phyloP scores from a whole-genome alignment of 2,113 vertebrate genomes.

The Gasterosteus nipponicus region DNA sequence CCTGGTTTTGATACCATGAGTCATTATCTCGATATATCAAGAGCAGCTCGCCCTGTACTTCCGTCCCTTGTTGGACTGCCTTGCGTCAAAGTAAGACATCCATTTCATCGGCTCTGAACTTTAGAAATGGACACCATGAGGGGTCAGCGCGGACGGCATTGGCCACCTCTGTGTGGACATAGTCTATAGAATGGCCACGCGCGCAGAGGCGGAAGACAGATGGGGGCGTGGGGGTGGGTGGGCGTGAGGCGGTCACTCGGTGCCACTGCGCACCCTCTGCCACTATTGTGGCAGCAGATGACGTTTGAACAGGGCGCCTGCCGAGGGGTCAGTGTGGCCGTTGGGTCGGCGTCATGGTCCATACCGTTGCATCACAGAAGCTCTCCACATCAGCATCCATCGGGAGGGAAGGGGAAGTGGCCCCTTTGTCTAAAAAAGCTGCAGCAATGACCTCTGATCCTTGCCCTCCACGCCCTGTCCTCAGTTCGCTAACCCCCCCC shows the following conservation, averaged over 20 bases:
- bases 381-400: slow-evolving; percentile 67
- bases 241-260: slow-evolving; percentile 52
- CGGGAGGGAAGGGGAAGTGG: slow-evolving; percentile 77
- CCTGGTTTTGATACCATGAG: not conserved
- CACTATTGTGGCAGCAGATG: slow-evolving; percentile 70
- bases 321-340: slow-evolving; percentile 54
- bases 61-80: slow-evolving; percentile 8
- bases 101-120: slow-evolving; percentile 58
- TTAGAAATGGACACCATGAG: slow-evolving; percentile 23
- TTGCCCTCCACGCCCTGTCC: slow-evolving; percentile 54
- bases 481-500: slow-evolving; percentile 56
- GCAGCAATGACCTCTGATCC: slow-evolving; percentile 83
- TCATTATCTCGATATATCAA: not conserved
- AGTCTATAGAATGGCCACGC: slow-evolving; percentile 64
- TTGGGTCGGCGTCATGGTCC: slow-evolving; percentile 67
- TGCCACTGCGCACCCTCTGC: slow-evolving; percentile 43
- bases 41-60: slow-evolving; percentile 38
- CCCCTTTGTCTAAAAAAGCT: slow-evolving; percentile 82
- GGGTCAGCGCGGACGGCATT: slow-evolving; percentile 42
- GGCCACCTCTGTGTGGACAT: slow-evolving; percentile 38
- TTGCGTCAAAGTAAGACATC: slow-evolving; percentile 37
- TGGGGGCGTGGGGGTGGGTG: slow-evolving; percentile 71
- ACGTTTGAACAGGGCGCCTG: slow-evolving; percentile 50
- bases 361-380: slow-evolving; percentile 45
- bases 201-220: slow-evolving; percentile 72